Evolutionary conservation across 2,797 vertebrate genomes (phyloP).

Genomic region (Pygocentrus nattereri): DNA sequence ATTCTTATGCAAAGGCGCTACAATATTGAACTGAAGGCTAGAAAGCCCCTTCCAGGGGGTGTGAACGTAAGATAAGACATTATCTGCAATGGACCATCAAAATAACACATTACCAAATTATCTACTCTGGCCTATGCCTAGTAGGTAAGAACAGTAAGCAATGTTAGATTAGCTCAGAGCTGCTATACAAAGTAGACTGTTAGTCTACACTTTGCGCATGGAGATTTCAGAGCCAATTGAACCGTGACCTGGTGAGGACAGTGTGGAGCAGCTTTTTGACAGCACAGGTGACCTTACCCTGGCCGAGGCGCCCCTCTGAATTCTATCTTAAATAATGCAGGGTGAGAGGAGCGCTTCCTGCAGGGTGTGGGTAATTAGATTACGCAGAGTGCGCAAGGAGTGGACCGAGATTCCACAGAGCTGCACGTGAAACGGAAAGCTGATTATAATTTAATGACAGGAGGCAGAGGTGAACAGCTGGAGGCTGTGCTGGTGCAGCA

Average conservation of each 20-base stretch:
- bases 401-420: slow-evolving; percentile 40
- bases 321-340: slow-evolving; percentile 50
- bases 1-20: too few relatives aligned
- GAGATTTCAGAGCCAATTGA: background rate
- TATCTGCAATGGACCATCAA: too few relatives aligned
- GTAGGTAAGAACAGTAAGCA: background rate
- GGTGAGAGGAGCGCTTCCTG: slow-evolving; percentile 22
- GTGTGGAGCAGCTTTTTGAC: slow-evolving; percentile 5
- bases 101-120: background rate
- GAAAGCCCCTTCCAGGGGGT: too few relatives aligned
- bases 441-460: slow-evolving; percentile 58
- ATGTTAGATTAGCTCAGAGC: background rate
- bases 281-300: background rate
- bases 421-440: slow-evolving; percentile 46
- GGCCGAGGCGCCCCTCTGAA: slow-evolving; percentile 22
- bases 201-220: background rate
- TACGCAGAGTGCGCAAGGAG: slow-evolving; percentile 34
- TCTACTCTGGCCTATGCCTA: background rate
- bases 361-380: slow-evolving; percentile 46
- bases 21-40: too few relatives aligned
- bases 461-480: slow-evolving; percentile 48
- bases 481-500: slow-evolving; percentile 38
- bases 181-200: background rate
- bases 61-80: too few relatives aligned
- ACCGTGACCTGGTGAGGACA: background rate